Conservation (phyloP, 1,140 invertebrate species). For the Lepidotrigona ventralis region DNA sequence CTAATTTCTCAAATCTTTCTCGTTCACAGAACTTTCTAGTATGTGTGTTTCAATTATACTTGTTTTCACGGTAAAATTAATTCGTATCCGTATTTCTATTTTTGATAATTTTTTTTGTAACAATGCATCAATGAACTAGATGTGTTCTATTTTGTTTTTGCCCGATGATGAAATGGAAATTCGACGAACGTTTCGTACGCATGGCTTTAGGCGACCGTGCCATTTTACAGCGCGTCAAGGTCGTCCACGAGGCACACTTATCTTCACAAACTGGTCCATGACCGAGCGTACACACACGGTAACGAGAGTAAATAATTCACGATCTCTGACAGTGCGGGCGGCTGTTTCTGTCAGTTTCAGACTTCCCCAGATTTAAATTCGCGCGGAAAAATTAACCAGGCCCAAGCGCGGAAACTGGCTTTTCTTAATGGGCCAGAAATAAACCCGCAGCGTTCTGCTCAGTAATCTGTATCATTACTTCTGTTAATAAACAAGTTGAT, state of each 20-base stretch:
- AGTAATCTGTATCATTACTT: no score
- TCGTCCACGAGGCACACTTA: slow-evolving; percentile 28
- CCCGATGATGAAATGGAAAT: not conserved
- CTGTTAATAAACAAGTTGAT: no score
- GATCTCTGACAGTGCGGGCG: not conserved
- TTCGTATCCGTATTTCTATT: no score
- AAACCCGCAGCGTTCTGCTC: no score
- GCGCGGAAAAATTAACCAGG: not conserved
- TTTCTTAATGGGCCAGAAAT: no score
- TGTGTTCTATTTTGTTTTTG: not conserved
- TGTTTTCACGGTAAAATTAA: no score
- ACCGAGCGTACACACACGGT: not conserved
- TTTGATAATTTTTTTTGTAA: no score
- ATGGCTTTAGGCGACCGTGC: not conserved
- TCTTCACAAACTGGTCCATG: not conserved
- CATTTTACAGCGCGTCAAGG: not conserved
- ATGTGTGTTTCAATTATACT: no score
- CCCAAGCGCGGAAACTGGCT: no score
- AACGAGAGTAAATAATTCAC: not conserved
- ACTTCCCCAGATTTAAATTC: not conserved
- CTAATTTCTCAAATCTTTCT: no score
- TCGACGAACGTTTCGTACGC: not conserved
- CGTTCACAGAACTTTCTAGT: no score
- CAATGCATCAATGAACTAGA: no score
- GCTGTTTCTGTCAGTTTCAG: not conserved